Evolutionary conservation across 2,113 vertebrate genomes (phyloP).

Genomic region (Malurus elegans): DNA sequence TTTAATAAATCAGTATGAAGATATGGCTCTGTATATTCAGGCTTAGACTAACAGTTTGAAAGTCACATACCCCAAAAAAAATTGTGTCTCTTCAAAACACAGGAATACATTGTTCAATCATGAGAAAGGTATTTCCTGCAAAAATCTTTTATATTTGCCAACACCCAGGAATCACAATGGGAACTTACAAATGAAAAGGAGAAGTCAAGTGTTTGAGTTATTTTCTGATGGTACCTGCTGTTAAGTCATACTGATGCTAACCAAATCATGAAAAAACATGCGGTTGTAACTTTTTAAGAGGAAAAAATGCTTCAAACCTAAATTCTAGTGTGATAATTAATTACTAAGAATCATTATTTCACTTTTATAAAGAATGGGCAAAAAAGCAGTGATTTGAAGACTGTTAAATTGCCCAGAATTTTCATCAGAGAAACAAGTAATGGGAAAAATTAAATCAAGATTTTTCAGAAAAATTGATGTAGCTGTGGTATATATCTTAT

Average conservation of each 20-base stretch:
- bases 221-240: background rate
- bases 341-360: background rate
- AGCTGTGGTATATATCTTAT: background rate
- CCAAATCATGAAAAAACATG: background rate
- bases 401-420: background rate
- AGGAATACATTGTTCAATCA: background rate
- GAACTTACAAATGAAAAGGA: background rate
- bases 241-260: background rate
- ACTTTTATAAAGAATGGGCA: background rate
- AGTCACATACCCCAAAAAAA: background rate
- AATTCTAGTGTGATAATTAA: background rate
- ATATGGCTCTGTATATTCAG: background rate
- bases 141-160: background rate
- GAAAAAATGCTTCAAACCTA: background rate
- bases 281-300: background rate
- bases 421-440: background rate
- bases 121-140: background rate
- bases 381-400: background rate
- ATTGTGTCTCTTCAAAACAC: background rate
- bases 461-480: background rate
- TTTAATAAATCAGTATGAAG: background rate
- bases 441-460: background rate
- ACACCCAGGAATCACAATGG: background rate
- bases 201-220: fast-evolving
- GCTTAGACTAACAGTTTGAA: background rate